A percentile compares a stretch with the other conserved stretches of the same genome.
Evolutionary conservation across 2,888 invertebrate species (phyloP).

Genomic region (Rhingia campestris): DNA sequence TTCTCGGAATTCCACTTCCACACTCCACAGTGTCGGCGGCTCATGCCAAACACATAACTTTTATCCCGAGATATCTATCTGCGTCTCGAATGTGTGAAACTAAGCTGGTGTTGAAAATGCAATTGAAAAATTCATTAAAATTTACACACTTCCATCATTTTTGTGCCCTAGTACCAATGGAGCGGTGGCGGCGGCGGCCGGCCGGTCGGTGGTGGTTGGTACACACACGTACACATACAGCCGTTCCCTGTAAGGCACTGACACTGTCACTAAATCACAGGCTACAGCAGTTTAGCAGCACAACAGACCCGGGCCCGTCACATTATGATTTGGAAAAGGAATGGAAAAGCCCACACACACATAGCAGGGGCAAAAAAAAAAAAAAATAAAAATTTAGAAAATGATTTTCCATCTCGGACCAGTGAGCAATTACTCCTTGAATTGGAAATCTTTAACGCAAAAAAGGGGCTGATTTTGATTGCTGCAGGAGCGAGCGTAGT

Average conservation of each 20-base stretch:
- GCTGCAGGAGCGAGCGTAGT: conserved; percentile 30
- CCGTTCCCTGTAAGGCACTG: conserved; percentile 6
- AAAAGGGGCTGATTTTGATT: conserved; percentile 76
- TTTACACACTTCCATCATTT: conserved; percentile 44
- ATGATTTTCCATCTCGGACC: conserved; percentile 73
- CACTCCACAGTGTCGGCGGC: not conserved
- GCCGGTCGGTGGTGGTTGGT: too few relatives aligned
- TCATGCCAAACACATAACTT: conserved; percentile 5
- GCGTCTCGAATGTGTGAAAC: conserved; percentile 54
- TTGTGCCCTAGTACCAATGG: not conserved
- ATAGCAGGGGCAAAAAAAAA: not conserved
- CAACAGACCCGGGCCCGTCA: conserved; percentile 28
- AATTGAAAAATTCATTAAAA: conserved; percentile 72
- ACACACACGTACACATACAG: not conserved
- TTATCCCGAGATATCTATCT: conserved; percentile 31
- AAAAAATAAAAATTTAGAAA: conserved; percentile 53
- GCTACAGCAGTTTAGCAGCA: conserved; percentile 8
- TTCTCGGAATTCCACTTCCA: conserved; percentile 46
- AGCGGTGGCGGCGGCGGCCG: too few relatives aligned
- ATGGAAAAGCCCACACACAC: not conserved
- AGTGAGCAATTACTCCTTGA: conserved; percentile 79
- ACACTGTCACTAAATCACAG: not conserved
- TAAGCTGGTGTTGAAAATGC: conserved; percentile 69
- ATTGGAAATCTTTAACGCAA: conserved; percentile 77
- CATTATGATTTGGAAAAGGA: conserved; percentile 17